Conservation (phyloP, 2,113 vertebrate genomes). For the Heterochromis multidens region DNA sequence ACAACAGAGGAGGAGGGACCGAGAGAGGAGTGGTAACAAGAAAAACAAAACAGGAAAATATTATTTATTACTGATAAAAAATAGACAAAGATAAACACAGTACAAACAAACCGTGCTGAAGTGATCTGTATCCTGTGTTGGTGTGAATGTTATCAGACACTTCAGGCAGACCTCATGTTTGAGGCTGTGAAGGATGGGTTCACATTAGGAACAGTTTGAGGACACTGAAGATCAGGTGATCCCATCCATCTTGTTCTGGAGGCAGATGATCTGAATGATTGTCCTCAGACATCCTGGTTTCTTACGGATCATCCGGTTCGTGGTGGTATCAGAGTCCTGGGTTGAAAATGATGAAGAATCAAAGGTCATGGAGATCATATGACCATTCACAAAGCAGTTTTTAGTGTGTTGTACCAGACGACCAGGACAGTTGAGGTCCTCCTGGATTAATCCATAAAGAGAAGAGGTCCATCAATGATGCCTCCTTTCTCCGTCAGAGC, state of each 20-base stretch:
- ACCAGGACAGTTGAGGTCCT: background rate
- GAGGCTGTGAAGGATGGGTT: background rate
- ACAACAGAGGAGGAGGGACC: rapidly evolving
- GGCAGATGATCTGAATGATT: rapidly evolving
- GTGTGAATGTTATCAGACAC: background rate
- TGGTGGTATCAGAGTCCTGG: background rate
- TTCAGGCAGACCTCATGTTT: too few species aligned
- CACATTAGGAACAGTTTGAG: rapidly evolving
- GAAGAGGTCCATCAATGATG: background rate
- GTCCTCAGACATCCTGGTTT: rapidly evolving
- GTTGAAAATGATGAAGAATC: background rate
- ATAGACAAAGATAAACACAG: background rate
- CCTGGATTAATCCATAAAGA: rapidly evolving
- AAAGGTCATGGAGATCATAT: background rate
- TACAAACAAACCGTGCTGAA: background rate
- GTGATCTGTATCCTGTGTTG: background rate
- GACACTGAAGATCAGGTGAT: too few species aligned
- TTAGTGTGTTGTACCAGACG: background rate
- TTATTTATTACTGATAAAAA: background rate
- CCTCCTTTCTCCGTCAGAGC: background rate
- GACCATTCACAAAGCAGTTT: background rate
- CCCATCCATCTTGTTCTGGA: background rate
- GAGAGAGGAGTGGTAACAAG: background rate
- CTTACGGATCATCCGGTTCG: background rate
- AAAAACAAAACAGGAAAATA: background rate